phyloP scores from a whole-genome alignment of 2,888 invertebrate genomes.

The Xestia c-nigrum region DNA sequence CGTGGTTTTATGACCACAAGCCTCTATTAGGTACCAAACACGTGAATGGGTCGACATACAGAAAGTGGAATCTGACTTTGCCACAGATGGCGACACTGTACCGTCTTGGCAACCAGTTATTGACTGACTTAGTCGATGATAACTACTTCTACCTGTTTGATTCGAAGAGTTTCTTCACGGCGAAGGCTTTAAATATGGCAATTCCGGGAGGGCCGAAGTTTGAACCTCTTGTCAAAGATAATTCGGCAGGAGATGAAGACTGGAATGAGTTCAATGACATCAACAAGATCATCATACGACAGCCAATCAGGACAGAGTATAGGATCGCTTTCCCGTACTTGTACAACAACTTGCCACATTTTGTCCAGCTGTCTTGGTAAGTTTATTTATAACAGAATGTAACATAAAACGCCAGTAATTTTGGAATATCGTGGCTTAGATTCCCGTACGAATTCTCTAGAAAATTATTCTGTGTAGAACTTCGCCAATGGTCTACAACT shows the following conservation, averaged over 20 bases:
- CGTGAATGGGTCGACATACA: conserved; percentile 99
- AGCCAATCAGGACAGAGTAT: conserved; percentile 99
- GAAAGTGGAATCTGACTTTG: conserved; percentile 98
- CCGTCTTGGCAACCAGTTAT: conserved; percentile 98
- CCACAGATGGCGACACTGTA: conserved; percentile 99
- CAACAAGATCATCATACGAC: conserved; percentile 99
- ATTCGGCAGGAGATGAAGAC: conserved; percentile 99
- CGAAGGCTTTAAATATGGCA: conserved; percentile 99
- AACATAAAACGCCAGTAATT: no score
- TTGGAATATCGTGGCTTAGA: no score
- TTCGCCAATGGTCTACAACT: no score
- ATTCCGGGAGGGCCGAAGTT: conserved; percentile 99
- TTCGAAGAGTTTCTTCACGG: conserved; percentile 99
- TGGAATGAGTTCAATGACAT: conserved; percentile 99
- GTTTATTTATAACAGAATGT: conserved; percentile 68
- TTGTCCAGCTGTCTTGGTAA: conserved; percentile 99
- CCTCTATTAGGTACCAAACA: conserved; percentile 97
- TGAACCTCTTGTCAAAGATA: conserved; percentile 99
- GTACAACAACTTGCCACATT: conserved; percentile 99
- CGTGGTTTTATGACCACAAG: conserved; percentile 99
- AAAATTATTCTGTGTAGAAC: no score
- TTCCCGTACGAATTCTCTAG: no score
- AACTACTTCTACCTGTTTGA: conserved; percentile 99
- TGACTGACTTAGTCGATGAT: conserved; percentile 99
- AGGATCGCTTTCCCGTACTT: conserved; percentile 99